Evolutionary conservation across 2,113 vertebrate genomes (phyloP).

Genomic region (Polyodon spathula): DNA sequence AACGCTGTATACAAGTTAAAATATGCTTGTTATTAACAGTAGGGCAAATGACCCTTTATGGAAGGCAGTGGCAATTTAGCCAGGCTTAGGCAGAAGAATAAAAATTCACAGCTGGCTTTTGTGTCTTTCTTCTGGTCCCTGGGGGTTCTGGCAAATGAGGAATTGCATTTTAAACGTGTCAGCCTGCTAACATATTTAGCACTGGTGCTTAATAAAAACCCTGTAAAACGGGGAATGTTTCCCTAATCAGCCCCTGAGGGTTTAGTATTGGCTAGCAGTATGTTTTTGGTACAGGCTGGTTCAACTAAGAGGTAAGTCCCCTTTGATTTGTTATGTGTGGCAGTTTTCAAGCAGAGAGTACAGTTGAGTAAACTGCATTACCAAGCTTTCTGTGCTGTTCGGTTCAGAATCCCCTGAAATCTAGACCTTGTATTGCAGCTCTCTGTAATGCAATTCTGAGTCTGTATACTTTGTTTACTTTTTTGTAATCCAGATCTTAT

Average conservation of each 20-base stretch:
- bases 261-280: too few species aligned
- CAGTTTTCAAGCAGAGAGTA: too few species aligned
- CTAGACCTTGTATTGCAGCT: not conserved
- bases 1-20: not conserved
- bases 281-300: too few species aligned
- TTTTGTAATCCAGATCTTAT: slow-evolving; percentile 18
- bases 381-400: slow-evolving; percentile 4
- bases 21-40: not conserved
- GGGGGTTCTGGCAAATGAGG: not conserved
- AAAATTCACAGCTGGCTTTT: not conserved
- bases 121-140: not conserved
- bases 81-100: not conserved
- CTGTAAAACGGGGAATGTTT: not conserved
- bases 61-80: not conserved
- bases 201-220: not conserved
- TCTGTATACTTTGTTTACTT: slow-evolving; percentile 14
- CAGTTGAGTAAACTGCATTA: too few species aligned
- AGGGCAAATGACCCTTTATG: not conserved
- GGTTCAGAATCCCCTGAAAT: slow-evolving; percentile 3
- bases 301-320: too few species aligned
- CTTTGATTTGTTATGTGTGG: too few species aligned
- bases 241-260: not conserved
- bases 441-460: slow-evolving; percentile 9
- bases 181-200: slow-evolving; percentile 5
- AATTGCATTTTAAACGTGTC: slow-evolving; percentile 2